Percentiles rank a stretch among this genome's conserved stretches.
These are phyloP conservation scores for Agrotis segetum DNA, from an alignment of 2,888 invertebrate species.

Conservation along the genomic window DNA sequence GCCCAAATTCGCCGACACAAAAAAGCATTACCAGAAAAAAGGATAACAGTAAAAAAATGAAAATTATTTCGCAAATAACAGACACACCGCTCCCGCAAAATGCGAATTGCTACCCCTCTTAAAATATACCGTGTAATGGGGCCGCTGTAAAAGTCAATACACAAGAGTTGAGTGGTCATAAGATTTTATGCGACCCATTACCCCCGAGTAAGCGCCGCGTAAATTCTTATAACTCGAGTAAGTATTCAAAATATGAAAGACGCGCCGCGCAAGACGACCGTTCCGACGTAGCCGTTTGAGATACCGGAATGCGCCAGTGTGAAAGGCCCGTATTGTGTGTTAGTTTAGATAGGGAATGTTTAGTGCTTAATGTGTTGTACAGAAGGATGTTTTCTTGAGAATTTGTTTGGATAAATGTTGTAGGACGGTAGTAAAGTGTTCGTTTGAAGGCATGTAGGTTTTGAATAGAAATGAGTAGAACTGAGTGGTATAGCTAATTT, in stretches of 20 bases:
- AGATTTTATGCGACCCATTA: slow-evolving; percentile 89
- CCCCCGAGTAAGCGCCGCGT: slow-evolving; percentile 87
- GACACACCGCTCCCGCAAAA: slow-evolving; percentile 62
- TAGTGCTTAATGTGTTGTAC: slow-evolving; percentile 59
- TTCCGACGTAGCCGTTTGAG: slow-evolving; percentile 60
- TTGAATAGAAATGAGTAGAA: slow-evolving; percentile 6
- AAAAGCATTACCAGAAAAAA: slow-evolving; percentile 61
- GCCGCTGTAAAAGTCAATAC: slow-evolving; percentile 86
- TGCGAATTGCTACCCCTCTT: slow-evolving; percentile 72
- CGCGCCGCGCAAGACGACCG: slow-evolving; percentile 61
- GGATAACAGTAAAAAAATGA: slow-evolving; percentile 56
- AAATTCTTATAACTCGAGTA: slow-evolving; percentile 90
- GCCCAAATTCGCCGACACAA: slow-evolving; percentile 28
- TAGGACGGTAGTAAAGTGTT: slow-evolving; percentile 24
- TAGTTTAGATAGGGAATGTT: slow-evolving; percentile 63
- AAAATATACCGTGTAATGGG: slow-evolving; percentile 70
- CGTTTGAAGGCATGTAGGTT: slow-evolving; percentile 2
- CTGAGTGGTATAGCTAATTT: not conserved
- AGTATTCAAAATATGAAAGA: slow-evolving; percentile 89
- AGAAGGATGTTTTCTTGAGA: slow-evolving; percentile 57
- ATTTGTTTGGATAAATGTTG: slow-evolving; percentile 53
- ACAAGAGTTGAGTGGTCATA: slow-evolving; percentile 88
- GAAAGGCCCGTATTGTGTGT: slow-evolving; percentile 60
- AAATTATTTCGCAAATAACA: slow-evolving; percentile 63
- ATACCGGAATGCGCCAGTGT: slow-evolving; percentile 59